Percentiles rank a stretch among this genome's conserved stretches.
Evolutionary conservation across 2,888 invertebrate species (phyloP).

Genomic region (Troides oblongomaculatus): DNA sequence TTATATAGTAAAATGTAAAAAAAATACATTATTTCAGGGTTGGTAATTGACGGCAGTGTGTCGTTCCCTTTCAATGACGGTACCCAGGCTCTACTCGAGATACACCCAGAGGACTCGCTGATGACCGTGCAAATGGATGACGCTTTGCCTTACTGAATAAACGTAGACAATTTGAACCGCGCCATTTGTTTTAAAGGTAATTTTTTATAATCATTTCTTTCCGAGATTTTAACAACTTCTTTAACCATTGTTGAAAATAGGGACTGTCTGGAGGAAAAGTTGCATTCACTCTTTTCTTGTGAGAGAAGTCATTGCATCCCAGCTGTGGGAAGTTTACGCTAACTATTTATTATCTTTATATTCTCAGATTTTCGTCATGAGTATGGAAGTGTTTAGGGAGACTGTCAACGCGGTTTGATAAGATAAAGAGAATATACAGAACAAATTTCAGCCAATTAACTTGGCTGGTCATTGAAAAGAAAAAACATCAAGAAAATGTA

Average conservation of each 20-base stretch:
- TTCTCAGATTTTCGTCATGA: not conserved
- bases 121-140: constrained; percentile 83
- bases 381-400: not conserved
- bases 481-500: not conserved
- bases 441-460: not conserved
- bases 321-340: too few relatives aligned
- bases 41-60: constrained; percentile 97
- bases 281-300: too few relatives aligned
- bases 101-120: constrained; percentile 92
- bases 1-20: not conserved
- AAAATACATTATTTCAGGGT: constrained; percentile 64
- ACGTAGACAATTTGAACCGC: not conserved
- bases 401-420: not conserved
- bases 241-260: too few relatives aligned
- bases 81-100: constrained; percentile 90
- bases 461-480: not conserved
- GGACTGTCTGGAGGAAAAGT: too few relatives aligned
- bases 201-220: not conserved
- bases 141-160: constrained; percentile 47
- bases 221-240: not conserved
- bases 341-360: not conserved
- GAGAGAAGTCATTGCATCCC: too few relatives aligned
- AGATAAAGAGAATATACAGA: not conserved
- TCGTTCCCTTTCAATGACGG: constrained; percentile 97
- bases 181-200: not conserved